Conservation (phyloP, 2,797 vertebrate species). For the Acomys russatus region DNA sequence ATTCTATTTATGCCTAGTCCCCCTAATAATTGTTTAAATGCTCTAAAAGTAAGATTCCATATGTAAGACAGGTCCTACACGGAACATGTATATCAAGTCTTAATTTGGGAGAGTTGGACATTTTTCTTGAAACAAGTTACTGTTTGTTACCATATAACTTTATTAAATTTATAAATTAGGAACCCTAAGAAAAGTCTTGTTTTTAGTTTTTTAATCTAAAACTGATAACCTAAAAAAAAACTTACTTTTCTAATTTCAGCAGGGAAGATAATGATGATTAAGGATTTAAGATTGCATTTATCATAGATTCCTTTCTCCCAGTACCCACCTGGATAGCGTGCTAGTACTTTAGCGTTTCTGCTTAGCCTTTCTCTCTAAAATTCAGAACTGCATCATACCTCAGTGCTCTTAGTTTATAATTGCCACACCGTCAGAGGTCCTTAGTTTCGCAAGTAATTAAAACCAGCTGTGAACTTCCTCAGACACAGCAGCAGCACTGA, state of each 20-base stretch:
- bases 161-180: constrained; percentile 59
- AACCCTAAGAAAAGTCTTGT: constrained; percentile 47
- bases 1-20: constrained; percentile 34
- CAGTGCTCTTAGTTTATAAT: constrained; percentile 17
- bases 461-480: constrained; percentile 49
- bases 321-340: background rate
- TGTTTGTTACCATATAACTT: constrained; percentile 63
- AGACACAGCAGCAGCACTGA: background rate
- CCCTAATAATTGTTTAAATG: background rate
- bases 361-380: background rate
- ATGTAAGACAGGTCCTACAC: constrained; percentile 44
- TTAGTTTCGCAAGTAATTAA: constrained; percentile 44
- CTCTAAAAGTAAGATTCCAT: constrained; percentile 29
- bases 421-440: constrained; percentile 48
- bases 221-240: constrained; percentile 46
- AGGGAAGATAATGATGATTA: constrained; percentile 34
- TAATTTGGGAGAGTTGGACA: constrained; percentile 7
- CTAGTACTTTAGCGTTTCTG: background rate
- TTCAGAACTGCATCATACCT: background rate
- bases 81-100: background rate
- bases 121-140: constrained; percentile 58
- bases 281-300: constrained; percentile 43
- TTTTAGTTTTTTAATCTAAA: constrained; percentile 69
- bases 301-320: background rate
- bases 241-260: constrained; percentile 58